These are phyloP conservation scores for Antheraea pernyi DNA, from an alignment of 1,140 invertebrate species.

Conservation along the genomic window DNA sequence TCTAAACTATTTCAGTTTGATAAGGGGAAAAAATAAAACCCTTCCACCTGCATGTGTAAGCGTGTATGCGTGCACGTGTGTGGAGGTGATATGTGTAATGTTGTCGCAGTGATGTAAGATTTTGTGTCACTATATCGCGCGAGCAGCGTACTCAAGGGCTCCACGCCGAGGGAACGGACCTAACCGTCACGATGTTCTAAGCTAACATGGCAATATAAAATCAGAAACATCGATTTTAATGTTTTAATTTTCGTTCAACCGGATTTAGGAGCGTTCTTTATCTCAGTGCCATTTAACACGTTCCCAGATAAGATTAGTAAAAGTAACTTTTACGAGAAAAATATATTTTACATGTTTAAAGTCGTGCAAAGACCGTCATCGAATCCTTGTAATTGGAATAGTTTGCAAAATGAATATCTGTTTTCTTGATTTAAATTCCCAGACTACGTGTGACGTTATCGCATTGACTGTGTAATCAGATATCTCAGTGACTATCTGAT, in stretches of 20 bases:
- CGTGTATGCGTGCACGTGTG: no score
- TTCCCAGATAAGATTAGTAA: constrained; percentile 17
- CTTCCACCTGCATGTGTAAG: no score
- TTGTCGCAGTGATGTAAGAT: no score
- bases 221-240: background rate
- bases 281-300: constrained; percentile 15
- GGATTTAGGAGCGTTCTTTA: constrained; percentile 14
- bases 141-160: no score
- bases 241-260: constrained; percentile 12
- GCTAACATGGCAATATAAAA: background rate
- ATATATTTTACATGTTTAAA: background rate
- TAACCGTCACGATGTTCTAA: background rate
- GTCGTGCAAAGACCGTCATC: background rate
- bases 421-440: background rate
- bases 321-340: constrained; percentile 5
- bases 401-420: background rate
- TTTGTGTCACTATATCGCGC: no score
- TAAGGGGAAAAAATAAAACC: no score
- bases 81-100: no score
- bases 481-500: no score
- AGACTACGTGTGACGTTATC: background rate
- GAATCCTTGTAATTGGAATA: background rate
- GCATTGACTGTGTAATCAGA: background rate
- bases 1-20: no score
- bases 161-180: no score